Evolutionary conservation across 2,113 vertebrate species (phyloP).

Genomic region (Dicerorhinus sumatrensis): DNA sequence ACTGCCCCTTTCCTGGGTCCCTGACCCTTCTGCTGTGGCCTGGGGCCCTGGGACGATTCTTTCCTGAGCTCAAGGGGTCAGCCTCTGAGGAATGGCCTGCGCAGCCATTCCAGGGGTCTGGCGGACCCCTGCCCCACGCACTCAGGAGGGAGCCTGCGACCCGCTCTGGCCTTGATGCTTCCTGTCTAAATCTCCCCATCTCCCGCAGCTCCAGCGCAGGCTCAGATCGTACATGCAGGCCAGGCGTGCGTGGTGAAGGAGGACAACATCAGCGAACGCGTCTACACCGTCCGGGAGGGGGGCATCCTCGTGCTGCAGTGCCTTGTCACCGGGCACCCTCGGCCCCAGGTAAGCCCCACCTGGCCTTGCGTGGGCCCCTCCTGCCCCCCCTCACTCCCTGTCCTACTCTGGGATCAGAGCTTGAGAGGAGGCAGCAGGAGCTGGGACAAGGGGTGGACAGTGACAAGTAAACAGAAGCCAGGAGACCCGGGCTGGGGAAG

Average conservation of each 20-base stretch:
- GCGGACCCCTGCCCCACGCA: neutral
- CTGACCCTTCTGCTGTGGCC: neutral
- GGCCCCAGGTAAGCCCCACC: constrained; percentile 92
- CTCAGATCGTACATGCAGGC: constrained; percentile 97
- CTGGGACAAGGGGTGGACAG: neutral
- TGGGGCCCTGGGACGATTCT: neutral
- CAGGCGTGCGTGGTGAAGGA: constrained; percentile 98
- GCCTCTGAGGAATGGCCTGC: neutral
- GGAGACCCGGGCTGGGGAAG: neutral
- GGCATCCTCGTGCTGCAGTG: constrained; percentile 96
- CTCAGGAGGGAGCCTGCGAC: neutral
- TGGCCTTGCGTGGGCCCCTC: neutral
- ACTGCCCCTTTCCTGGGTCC: neutral
- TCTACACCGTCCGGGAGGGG: constrained; percentile 98
- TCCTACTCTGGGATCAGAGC: neutral
- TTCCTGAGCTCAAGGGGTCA: neutral
- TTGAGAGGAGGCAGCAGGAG: neutral
- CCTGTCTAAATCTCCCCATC: neutral
- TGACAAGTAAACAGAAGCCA: neutral
- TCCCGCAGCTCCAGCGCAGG: constrained; percentile 94
- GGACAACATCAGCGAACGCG: constrained; percentile 97
- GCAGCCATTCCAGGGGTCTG: neutral
- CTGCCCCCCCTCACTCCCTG: neutral
- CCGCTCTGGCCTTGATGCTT: accelerated
- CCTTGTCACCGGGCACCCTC: constrained; percentile 96